Conservation (phyloP, 2,113 vertebrate species). For the Phoenicopterus ruber region DNA sequence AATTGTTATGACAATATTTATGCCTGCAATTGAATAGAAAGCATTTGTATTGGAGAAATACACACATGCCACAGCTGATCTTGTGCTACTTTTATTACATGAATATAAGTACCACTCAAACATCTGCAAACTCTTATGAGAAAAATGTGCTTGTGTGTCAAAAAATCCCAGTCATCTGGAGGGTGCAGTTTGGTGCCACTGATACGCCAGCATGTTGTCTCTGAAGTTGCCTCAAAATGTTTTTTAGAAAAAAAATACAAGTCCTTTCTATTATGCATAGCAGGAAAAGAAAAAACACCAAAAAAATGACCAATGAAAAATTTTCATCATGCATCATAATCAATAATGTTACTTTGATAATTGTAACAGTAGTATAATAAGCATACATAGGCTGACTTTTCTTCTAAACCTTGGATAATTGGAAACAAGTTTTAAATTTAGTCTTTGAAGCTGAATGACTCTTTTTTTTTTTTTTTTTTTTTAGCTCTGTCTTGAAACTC, state of each 20-base stretch:
- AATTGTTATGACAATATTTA: not conserved
- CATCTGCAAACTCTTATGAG: not conserved
- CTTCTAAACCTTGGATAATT: not conserved
- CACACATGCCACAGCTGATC: not conserved
- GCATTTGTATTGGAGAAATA: not conserved
- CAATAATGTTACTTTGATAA: not conserved
- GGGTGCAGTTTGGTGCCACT: not conserved
- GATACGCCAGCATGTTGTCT: accelerated
- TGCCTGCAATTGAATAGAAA: not conserved
- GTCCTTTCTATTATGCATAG: not conserved
- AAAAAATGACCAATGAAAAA: accelerated
- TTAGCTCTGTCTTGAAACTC: not conserved
- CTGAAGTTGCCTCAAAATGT: not conserved
- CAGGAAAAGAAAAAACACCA: not conserved
- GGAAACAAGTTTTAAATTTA: not conserved
- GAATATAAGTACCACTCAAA: not conserved
- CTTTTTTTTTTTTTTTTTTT: not conserved
- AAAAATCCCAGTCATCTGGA: not conserved
- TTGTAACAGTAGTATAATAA: not conserved
- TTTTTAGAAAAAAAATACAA: not conserved
- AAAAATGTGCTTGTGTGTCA: not conserved
- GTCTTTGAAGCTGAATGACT: not conserved
- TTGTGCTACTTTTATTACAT: not conserved
- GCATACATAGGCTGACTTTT: not conserved
- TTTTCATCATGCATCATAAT: not conserved